A percentile compares a stretch with the other conserved stretches of the same genome.
These are phyloP conservation scores for Pelusios castaneus DNA, from an alignment of 2,113 vertebrate species.

Conservation along the genomic window DNA sequence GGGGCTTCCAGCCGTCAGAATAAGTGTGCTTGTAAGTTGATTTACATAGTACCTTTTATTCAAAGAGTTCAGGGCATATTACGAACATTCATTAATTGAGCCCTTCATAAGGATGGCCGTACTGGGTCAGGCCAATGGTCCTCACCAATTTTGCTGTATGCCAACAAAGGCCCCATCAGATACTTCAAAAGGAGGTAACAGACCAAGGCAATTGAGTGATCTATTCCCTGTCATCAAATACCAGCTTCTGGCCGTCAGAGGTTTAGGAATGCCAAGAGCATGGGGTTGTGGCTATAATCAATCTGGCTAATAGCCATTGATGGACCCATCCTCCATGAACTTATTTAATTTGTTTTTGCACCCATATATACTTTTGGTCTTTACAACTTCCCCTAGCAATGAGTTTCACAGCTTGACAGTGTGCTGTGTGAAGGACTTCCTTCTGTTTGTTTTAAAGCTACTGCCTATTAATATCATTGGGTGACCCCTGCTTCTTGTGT, in stretches of 20 bases:
- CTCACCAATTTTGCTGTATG: not conserved
- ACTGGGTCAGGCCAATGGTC: not conserved
- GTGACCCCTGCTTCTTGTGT: too few species aligned
- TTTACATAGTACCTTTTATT: not conserved
- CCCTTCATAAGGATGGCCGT: not conserved
- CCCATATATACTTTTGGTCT: too few species aligned
- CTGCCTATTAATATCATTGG: too few species aligned
- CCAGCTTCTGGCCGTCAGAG: not conserved
- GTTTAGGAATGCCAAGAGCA: not conserved
- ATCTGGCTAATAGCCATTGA: not conserved
- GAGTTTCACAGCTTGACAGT: too few species aligned
- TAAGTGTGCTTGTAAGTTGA: not conserved
- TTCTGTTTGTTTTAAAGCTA: too few species aligned
- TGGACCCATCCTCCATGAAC: not conserved
- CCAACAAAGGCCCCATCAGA: not conserved
- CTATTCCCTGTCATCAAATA: not conserved
- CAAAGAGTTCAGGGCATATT: not conserved
- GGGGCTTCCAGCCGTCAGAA: not conserved
- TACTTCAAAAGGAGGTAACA: not conserved
- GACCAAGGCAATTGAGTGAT: not conserved
- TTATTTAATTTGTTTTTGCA: too few species aligned
- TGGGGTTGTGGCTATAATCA: not conserved
- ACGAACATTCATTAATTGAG: not conserved
- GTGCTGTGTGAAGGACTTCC: too few species aligned
- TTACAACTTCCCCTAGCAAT: too few species aligned